Evolutionary conservation across 2,797 vertebrate genomes (phyloP), one percentile per base, ranked within the genome.

Genomic region (Petrocephalus schoutedeni): DNA sequence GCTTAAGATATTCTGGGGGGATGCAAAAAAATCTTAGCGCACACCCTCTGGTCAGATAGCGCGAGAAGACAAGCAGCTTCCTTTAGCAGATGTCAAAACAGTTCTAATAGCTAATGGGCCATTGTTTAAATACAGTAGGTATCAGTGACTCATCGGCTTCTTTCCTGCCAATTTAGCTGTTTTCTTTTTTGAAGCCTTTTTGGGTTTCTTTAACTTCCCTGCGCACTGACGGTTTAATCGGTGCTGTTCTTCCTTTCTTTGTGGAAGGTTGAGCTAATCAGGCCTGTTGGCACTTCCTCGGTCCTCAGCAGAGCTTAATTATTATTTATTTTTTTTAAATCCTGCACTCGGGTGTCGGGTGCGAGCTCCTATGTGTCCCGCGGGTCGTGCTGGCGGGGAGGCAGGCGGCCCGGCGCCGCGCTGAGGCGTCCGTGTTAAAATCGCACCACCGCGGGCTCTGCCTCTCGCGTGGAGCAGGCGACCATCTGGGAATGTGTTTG

Each of bases 401-500:
- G 54, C 53, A 80, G 32, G 71, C 36, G 36, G 71, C 32, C 32
- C 71, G 32, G 41, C 9, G 54, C 54, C 41, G 32, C 5, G 32
- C 19, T 32, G 71, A 87, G 36, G 57, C 83, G 90, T 88, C 89
- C 90, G 71, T 92, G 91, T 92, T 92, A 89, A 91, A 93, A 91
- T 95, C 93, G 92, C 94, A 94, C 93, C 90, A 71, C 91, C 49
- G 87, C 86, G 91, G 92, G 93, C 77, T 85, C 91, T 92, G 91
- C 91, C 90, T 93, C 91, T 90, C 89, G 90, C 71, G 89, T 83
- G 58, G 89, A 90, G 93, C 93, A 89, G 89, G 91, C 94, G 95
- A 95, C 94, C 94, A 94, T 95, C 95, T 95, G 95, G 91, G 93
- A 94, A 89, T 92, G 90, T 93, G 93, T 94, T 94, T 93, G 95